Evolutionary conservation across 2,113 vertebrate genomes (phyloP), one percentile per base, ranked within the genome.

Genomic region (Parus major): DNA sequence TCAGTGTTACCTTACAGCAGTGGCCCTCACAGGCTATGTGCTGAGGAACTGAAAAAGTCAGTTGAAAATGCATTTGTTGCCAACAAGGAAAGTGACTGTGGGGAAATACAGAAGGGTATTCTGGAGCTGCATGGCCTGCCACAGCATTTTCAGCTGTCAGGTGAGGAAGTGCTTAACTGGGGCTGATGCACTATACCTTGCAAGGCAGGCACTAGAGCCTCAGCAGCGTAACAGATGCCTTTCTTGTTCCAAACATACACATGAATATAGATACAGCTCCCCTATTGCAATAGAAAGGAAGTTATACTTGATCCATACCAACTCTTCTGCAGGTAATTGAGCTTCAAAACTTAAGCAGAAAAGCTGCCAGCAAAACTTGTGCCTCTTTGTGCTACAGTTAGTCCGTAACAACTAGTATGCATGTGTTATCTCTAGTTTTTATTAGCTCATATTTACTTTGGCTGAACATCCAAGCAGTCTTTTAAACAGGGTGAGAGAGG

Each of bases 391-490:
- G 86, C 88, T 66, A 29, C 80, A 78, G 60, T 93, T 11, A 61
- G 60, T 33, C 64, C 23, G 2, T 39, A 82, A 64, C 59, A 55
- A 80, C 66, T 23, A 79, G n/a, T 18, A 55, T 39, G 27, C n/a
- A 66, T 77, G 52, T 81, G 76, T 66, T 95, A 97, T 89, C 86
- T 85, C 71, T 10, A 35, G 83, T 84, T 94, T 96, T 94, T 91
- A 93, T 89, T 95, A 86, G 93, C 88, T 95, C 86, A 21, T 93
- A 89, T 94, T 96, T 95, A 70, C 52, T 89, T 95, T 97, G 94
- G 96, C 95, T 73, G 19, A 81, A 89, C 78, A 90, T 89, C 86
- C 90, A 93, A 96, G 94, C 69, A 90, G 76, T 82, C 69, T 47
- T 73, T 89, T 70, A 86, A 65, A 44, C 57, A 82, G 59, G 68